These are phyloP conservation scores for Zophobas morio DNA, from an alignment of 1,140 invertebrate genomes.

Conservation along the genomic window DNA sequence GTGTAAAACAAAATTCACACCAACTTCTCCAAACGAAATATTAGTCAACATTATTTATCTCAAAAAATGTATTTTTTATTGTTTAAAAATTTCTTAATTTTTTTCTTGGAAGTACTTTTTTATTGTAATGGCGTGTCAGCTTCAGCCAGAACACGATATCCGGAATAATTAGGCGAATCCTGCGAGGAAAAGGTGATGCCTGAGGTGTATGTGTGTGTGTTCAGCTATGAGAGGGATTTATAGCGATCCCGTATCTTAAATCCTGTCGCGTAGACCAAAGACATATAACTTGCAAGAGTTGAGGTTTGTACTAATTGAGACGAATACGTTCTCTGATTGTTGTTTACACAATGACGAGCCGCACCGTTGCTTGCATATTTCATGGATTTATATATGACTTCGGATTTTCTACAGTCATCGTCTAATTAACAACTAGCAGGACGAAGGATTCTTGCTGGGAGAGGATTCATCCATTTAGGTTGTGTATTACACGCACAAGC, in stretches of 20 bases:
- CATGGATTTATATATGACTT: slow-evolving; percentile 57
- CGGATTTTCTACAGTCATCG: slow-evolving; percentile 47
- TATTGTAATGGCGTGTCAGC: neutral
- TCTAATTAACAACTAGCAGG: slow-evolving; percentile 40
- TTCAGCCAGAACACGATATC: slow-evolving; percentile 10
- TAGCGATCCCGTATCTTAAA: slow-evolving; percentile 54
- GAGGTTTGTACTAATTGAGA: slow-evolving; percentile 58
- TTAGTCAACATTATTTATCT: too few relatives aligned
- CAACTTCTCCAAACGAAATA: too few relatives aligned
- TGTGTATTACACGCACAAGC: too few relatives aligned
- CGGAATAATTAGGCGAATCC: slow-evolving; percentile 44
- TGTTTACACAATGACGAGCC: slow-evolving; percentile 58
- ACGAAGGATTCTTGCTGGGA: too few relatives aligned
- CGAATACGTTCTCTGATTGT: slow-evolving; percentile 59
- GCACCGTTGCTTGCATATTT: slow-evolving; percentile 56
- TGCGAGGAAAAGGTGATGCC: slow-evolving; percentile 38
- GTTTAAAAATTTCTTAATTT: too few relatives aligned
- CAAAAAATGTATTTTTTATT: too few relatives aligned
- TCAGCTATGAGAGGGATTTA: slow-evolving; percentile 45
- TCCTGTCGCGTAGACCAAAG: slow-evolving; percentile 57
- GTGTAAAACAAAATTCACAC: too few relatives aligned
- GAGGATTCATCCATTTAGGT: too few relatives aligned
- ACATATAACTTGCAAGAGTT: slow-evolving; percentile 57
- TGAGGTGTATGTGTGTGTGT: slow-evolving; percentile 11
- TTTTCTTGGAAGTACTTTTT: neutral